These are phyloP conservation scores for Monochamus alternatus DNA, from an alignment of 2,888 invertebrate genomes.

Conservation along the genomic window DNA sequence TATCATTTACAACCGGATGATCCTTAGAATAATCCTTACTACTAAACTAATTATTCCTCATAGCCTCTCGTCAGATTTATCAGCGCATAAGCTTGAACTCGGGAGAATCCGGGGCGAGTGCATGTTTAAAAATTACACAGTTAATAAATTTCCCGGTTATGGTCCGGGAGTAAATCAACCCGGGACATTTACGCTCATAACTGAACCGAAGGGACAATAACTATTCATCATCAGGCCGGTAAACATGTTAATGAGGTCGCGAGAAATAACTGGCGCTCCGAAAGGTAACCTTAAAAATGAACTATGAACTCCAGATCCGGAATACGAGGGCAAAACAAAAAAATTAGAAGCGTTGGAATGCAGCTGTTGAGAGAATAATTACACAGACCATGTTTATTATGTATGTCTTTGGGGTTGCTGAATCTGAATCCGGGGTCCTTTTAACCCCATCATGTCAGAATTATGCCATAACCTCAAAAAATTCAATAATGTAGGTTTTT, in stretches of 20 bases:
- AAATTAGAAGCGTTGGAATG: not conserved
- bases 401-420: too few relatives aligned
- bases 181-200: conserved; percentile 12
- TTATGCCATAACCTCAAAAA: too few relatives aligned
- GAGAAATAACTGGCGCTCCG: conserved; percentile 5
- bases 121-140: conserved; percentile 5
- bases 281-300: conserved; percentile 15
- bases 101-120: not conserved
- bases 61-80: not conserved
- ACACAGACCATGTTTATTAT: too few relatives aligned
- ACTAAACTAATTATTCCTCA: too few relatives aligned
- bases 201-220: conserved; percentile 13
- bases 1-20: too few relatives aligned
- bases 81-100: not conserved
- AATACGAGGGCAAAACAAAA: not conserved
- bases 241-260: conserved; percentile 24
- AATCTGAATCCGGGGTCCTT: too few relatives aligned
- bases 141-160: conserved; percentile 8
- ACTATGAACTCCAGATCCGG: not conserved
- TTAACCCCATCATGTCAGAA: too few relatives aligned
- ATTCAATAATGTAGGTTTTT: too few relatives aligned
- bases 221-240: conserved; percentile 20
- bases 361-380: too few relatives aligned
- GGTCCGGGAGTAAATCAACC: not conserved
- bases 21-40: too few relatives aligned